phyloP scores from a whole-genome alignment of 2,888 invertebrate genomes.

The Pristionchus fissidentatus region DNA sequence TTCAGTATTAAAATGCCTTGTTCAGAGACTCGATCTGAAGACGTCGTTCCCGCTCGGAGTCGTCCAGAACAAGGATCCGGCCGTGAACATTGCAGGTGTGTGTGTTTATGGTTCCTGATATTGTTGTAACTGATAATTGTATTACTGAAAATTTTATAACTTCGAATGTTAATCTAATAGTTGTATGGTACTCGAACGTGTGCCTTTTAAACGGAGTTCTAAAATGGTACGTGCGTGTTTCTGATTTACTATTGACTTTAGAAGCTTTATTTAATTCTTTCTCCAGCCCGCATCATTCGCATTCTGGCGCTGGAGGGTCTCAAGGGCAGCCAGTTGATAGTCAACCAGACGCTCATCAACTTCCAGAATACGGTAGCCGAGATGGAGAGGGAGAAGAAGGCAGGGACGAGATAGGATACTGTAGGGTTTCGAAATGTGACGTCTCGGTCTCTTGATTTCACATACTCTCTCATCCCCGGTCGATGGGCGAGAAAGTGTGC shows the following conservation, averaged over 20 bases:
- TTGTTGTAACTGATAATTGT: background rate
- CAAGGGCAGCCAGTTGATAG: conserved; percentile 87
- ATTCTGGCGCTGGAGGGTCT: conserved; percentile 88
- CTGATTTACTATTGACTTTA: background rate
- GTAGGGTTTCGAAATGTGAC: conserved; percentile 48
- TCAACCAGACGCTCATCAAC: conserved; percentile 93
- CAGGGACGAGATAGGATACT: conserved; percentile 49
- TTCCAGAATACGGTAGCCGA: conserved; percentile 94
- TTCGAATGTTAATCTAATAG: background rate
- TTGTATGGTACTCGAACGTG: background rate
- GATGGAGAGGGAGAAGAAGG: conserved; percentile 63
- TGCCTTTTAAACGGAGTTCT: background rate
- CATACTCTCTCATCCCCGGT: too few species aligned
- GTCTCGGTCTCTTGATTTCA: too few species aligned
- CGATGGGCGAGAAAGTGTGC: too few species aligned
- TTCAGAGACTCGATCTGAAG: conserved; percentile 55
- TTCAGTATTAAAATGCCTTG: background rate
- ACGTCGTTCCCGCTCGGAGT: conserved; percentile 60
- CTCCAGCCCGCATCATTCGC: conserved; percentile 85
- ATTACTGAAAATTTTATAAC: background rate
- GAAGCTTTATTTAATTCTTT: background rate
- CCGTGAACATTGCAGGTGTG: conserved; percentile 50
- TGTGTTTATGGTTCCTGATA: background rate
- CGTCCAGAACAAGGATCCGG: conserved; percentile 53
- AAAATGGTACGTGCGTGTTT: background rate